phyloP scores from a whole-genome alignment of 2,113 vertebrate genomes.

The Takifugu flavidus region DNA sequence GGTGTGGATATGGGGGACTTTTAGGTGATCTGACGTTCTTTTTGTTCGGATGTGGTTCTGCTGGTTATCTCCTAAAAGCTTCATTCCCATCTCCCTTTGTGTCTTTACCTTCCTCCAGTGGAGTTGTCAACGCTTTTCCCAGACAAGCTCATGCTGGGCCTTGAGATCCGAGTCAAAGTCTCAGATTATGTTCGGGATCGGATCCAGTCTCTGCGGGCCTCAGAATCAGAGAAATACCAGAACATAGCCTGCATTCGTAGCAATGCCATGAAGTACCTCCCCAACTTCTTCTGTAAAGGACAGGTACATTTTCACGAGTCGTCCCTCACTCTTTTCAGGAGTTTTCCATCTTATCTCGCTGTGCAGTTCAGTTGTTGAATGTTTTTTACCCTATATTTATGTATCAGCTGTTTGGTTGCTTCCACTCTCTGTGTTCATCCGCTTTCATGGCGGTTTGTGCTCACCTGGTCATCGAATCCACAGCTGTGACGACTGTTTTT shows the following conservation, averaged over 20 bases:
- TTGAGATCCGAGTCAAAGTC: constrained; percentile 92
- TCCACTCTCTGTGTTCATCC: too few relatives aligned
- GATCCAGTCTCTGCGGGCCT: constrained; percentile 78
- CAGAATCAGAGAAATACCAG: constrained; percentile 81
- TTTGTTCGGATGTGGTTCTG: not conserved
- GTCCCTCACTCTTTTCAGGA: too few relatives aligned
- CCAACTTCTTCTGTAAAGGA: constrained; percentile 89
- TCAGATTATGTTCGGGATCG: constrained; percentile 90
- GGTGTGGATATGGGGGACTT: constrained; percentile 87
- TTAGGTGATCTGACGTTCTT: constrained; percentile 43
- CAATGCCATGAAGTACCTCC: constrained; percentile 95
- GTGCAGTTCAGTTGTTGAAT: too few relatives aligned
- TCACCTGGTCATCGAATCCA: too few relatives aligned
- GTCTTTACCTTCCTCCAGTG: constrained; percentile 68
- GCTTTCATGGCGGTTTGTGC: too few relatives aligned
- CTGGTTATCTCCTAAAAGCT: not conserved
- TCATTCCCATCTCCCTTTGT: not conserved
- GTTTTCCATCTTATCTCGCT: too few relatives aligned
- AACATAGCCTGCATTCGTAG: constrained; percentile 90
- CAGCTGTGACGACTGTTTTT: too few relatives aligned
- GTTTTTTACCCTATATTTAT: too few relatives aligned
- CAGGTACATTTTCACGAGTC: constrained; percentile 71
- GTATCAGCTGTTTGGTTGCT: too few relatives aligned
- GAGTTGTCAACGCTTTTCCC: constrained; percentile 86
- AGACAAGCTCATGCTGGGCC: constrained; percentile 81